These are phyloP conservation scores for Anastatus disparis DNA, from an alignment of 1,140 invertebrate species.

Conservation along the genomic window DNA sequence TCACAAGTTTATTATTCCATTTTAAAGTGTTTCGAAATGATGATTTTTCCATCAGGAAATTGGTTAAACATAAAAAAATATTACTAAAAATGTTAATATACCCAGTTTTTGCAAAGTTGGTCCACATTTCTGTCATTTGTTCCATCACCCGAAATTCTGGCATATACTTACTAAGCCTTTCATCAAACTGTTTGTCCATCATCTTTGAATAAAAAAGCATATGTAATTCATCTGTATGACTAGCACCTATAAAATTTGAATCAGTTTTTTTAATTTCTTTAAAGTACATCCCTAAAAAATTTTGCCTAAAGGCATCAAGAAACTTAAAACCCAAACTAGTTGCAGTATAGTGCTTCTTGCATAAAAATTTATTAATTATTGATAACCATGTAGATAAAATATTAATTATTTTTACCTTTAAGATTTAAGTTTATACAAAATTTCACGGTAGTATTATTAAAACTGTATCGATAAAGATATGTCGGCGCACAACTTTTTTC, in stretches of 20 bases:
- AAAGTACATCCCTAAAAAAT: too few species aligned
- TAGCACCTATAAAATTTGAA: conserved; percentile 45
- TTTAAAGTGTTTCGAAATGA: too few species aligned
- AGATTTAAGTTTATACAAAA: background rate
- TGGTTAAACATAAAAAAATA: background rate
- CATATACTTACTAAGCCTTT: background rate
- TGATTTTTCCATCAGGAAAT: too few species aligned
- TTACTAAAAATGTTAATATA: conserved; percentile 14
- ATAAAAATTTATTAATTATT: too few species aligned
- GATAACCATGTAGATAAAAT: background rate
- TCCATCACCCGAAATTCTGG: background rate
- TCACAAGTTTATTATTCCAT: too few species aligned
- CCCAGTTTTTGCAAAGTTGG: conserved; percentile 61
- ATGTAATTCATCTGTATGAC: conserved; percentile 50
- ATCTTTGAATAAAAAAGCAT: too few species aligned
- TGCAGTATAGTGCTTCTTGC: too few species aligned
- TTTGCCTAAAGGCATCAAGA: too few species aligned
- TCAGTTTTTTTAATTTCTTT: too few species aligned
- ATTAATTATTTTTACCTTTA: background rate
- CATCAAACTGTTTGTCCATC: background rate
- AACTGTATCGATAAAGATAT: conserved; percentile 68
- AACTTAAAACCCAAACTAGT: too few species aligned
- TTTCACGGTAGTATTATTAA: conserved; percentile 43
- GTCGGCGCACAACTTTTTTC: conserved; percentile 50
- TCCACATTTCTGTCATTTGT: conserved; percentile 55